phyloP scores from a whole-genome alignment of 2,797 vertebrate species.

The Selene dorsalis region DNA sequence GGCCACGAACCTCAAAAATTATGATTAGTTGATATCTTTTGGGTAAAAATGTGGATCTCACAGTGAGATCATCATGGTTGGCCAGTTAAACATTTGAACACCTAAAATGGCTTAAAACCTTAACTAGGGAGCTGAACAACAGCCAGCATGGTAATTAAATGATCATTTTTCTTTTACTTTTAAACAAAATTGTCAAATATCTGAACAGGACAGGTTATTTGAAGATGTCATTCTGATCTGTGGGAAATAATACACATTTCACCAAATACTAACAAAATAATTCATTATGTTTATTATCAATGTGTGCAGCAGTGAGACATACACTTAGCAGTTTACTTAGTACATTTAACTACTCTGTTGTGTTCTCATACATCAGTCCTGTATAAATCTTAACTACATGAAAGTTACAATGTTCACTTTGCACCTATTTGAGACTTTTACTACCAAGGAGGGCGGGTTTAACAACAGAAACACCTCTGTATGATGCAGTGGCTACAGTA shows the following conservation, averaged over 20 bases:
- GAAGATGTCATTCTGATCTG: not conserved
- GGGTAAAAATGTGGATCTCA: not conserved
- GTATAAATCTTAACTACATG: not conserved
- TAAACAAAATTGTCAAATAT: not conserved
- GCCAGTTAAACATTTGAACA: not conserved
- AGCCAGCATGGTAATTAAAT: not conserved
- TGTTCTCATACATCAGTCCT: not conserved
- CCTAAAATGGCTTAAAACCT: not conserved
- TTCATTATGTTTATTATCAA: not conserved
- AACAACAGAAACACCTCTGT: not conserved
- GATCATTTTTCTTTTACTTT: not conserved
- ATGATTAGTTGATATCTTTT: not conserved
- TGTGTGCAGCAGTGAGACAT: no score
- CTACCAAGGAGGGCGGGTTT: not conserved
- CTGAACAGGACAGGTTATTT: not conserved
- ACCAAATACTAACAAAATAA: not conserved
- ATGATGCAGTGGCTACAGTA: not conserved
- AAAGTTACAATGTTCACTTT: not conserved
- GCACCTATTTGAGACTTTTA: not conserved
- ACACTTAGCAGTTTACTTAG: no score
- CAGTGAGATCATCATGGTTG: not conserved
- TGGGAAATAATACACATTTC: not conserved
- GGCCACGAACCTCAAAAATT: not conserved
- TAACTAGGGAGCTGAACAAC: not conserved
- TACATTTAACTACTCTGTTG: not conserved